phyloP scores from a whole-genome alignment of 1,140 invertebrate species.

The Polypedilum vanderplanki region DNA sequence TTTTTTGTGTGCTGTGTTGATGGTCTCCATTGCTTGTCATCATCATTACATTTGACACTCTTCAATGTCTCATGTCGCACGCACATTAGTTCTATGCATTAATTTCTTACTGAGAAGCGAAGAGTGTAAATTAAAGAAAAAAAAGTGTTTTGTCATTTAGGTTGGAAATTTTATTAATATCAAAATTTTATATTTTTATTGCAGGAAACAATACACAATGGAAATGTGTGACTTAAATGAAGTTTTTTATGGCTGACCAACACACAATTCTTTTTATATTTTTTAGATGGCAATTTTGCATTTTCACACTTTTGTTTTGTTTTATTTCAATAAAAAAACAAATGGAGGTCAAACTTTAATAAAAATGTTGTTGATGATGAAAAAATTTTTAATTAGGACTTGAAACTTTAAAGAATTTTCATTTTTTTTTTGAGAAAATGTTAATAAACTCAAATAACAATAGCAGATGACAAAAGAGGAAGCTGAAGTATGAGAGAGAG shows the following conservation, averaged over 20 bases:
- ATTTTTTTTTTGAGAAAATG: too few relatives aligned
- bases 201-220: slow-evolving; percentile 25
- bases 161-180: not conserved
- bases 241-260: not conserved
- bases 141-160: slow-evolving; percentile 26
- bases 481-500: too few relatives aligned
- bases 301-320: slow-evolving; percentile 8
- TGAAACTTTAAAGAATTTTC: too few relatives aligned
- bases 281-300: not conserved
- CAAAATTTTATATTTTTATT: slow-evolving; percentile 15
- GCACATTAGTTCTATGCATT: not conserved
- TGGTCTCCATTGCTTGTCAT: slow-evolving; percentile 3
- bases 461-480: too few relatives aligned
- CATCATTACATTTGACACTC: slow-evolving; percentile 24
- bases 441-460: too few relatives aligned
- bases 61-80: not conserved
- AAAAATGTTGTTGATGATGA: too few relatives aligned
- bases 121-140: slow-evolving; percentile 6
- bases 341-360: not conserved
- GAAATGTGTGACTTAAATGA: not conserved
- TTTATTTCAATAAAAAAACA: not conserved
- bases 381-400: too few relatives aligned
- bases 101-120: not conserved
- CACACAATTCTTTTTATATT: not conserved
- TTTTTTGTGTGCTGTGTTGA: not conserved